phyloP scores from a whole-genome alignment of 2,888 invertebrate species.

The Nipponacmea schrenckii region DNA sequence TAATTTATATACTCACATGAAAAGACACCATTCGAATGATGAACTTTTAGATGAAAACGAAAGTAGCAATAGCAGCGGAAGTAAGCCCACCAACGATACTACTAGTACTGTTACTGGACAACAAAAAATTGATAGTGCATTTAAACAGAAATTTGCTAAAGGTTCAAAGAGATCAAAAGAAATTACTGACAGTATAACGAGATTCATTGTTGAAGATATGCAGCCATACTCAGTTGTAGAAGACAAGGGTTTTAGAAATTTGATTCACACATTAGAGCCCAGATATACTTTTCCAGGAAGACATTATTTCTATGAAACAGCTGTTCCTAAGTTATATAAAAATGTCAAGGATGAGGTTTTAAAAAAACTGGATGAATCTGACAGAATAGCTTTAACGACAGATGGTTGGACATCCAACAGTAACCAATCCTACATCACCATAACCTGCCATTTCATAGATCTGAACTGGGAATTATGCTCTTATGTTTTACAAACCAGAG shows the following conservation, averaged over 20 bases:
- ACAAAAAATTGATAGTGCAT: not conserved
- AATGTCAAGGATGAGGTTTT: constrained; percentile 20
- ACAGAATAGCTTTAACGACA: constrained; percentile 20
- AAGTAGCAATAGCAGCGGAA: too few species aligned
- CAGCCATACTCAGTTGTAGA: constrained; percentile 18
- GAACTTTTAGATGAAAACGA: too few species aligned
- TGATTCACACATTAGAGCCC: constrained; percentile 14
- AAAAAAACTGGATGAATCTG: constrained; percentile 21
- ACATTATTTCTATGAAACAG: constrained; percentile 15
- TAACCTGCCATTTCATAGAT: constrained; percentile 25
- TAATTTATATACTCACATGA: not conserved
- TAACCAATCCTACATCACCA: constrained; percentile 17
- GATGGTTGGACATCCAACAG: constrained; percentile 18
- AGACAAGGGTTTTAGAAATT: constrained; percentile 21
- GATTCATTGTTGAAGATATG: constrained; percentile 17
- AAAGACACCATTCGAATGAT: not conserved
- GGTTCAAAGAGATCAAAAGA: not conserved
- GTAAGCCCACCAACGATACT: too few species aligned
- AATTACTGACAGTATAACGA: not conserved
- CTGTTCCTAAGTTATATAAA: constrained; percentile 20
- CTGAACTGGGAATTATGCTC: constrained; percentile 22
- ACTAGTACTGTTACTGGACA: not conserved
- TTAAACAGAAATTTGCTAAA: not conserved
- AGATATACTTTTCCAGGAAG: constrained; percentile 18
- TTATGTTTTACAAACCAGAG: constrained; percentile 19